Evolutionary conservation across 2,113 vertebrate species (phyloP), one percentile per base, ranked within the genome.

Genomic region (Hippocampus abdominalis): DNA sequence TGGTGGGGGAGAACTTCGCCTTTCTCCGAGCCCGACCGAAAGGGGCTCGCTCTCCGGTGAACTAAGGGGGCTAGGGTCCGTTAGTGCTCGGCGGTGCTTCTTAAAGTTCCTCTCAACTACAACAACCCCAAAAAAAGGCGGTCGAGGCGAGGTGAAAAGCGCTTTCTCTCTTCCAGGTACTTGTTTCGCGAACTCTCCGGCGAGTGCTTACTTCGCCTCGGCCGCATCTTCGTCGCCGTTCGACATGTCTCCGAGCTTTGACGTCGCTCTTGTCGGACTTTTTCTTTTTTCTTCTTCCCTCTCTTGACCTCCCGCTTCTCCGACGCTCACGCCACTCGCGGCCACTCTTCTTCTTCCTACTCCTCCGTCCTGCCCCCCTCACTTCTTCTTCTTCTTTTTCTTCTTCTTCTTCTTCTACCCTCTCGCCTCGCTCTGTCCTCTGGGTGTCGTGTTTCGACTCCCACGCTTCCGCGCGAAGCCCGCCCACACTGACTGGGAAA

Each of bases 401-500:
- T 60, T 36, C 57, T 39, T 62, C 42, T 44, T 64, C 81, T 86
- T 85, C 84, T 78, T 75, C 90, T 60, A 29, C 72, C 72, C 87
- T 85, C 0, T 56, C 74, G 72, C 78, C 79, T 87, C 85, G 75
- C 84, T 83, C 81, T 15, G 81, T 84, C 85, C 89, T 84, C 87
- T 63, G 81, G 92, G 94, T 92, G 91, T 94, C 91, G 93, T 92
- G 93, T 93, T 94, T 93, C 93, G 86, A 90, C 92, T 89, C 81
- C 23, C 88, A 89, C 89, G 87, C 89, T 89, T 80, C 91, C 68
- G 82, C 73, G 74, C 76, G 63, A 74, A 76, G 69, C 90, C 91
- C 92, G 90, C 90, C 91, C 86, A 90, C 90, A 88, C 79, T 81
- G 84, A 81, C 77, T 74, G 61, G 36, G 66, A 76, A 68, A 66